Conservation (phyloP, 2,113 vertebrate species). For the Saguinus imperator region DNA sequence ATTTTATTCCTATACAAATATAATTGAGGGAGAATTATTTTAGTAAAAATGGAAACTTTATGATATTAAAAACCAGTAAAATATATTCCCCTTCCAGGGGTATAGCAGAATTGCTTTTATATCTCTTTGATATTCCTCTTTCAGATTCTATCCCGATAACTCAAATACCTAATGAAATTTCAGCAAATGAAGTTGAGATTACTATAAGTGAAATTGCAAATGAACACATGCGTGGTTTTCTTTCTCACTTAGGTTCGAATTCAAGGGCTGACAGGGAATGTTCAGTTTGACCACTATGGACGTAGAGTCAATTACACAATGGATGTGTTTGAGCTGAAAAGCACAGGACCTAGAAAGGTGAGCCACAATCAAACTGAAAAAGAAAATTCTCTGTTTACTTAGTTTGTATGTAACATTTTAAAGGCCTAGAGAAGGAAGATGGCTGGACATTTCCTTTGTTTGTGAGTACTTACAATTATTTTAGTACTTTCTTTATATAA, state of each 20-base stretch:
- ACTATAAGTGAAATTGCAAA: not conserved
- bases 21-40: not conserved
- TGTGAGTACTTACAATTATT: not conserved
- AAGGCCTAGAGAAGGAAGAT: not conserved
- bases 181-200: not conserved
- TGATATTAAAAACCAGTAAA: not conserved
- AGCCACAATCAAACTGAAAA: not conserved
- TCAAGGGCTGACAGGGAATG: constrained; percentile 97
- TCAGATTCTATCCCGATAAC: not conserved
- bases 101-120: not conserved
- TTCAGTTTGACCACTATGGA: constrained; percentile 98
- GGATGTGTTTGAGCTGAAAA: constrained; percentile 98
- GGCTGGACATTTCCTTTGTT: not conserved
- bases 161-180: not conserved
- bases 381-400: not conserved
- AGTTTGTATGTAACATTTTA: not conserved
- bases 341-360: constrained; percentile 95
- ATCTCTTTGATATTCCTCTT: not conserved
- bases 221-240: not conserved
- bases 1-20: not conserved
- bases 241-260: constrained; percentile 91
- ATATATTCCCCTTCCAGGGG: not conserved
- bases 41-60: not conserved
- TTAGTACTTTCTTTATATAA: not conserved
- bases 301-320: constrained; percentile 98